Base-by-base conservation (phyloP, 2,113 vertebrate species). In the Progne subis region DNA sequence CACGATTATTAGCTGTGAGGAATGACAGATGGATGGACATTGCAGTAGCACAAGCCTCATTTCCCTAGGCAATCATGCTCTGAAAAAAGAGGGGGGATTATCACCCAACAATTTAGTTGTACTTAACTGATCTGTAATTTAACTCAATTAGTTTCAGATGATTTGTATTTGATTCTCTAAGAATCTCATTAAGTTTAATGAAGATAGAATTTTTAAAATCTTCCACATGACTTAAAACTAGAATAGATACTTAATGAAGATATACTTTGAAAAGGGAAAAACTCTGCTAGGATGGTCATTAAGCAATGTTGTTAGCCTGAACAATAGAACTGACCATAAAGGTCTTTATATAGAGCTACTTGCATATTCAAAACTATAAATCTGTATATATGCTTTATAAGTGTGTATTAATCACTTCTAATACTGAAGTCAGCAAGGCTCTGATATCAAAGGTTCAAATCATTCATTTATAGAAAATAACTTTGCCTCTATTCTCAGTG, bases 1-100 rank as follows among this genome's bases (percentile, higher is more conserved):
- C 82, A 57, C 76, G 92, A 37, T 88, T 93, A 92, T 75, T 90
- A 96, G 71, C 94, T 93, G 94, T 92, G 88, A 96, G 82, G 59
- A 93, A 90, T 83, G 88, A 95, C 93, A 94, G 90, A 97, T 77
- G 88, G 90, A 86, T 94, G 90, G 88, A 97, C 88, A 59, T 10
- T 83, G 85, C 46, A 92, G 68, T 47, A 32, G 5, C 68, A 90
- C 32, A 77, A 86, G 47, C 47, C 55, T 88, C 79, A 90, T 93
- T 94, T 95, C 94, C 82, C 86, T 44, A 86, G 68, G 71, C 83
- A 92, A 52, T 93, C 68, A 34, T 18, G 29, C 19, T 81, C 68
- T 60, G 71, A 69, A 50, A 77, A 63, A 77, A 61, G 47, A 69
- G 50, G 18, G 26, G 28, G 17, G 14, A 44, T 50, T 86, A 53